Base-by-base conservation (phyloP, 2,113 vertebrate species). In the Hippocampus abdominalis region DNA sequence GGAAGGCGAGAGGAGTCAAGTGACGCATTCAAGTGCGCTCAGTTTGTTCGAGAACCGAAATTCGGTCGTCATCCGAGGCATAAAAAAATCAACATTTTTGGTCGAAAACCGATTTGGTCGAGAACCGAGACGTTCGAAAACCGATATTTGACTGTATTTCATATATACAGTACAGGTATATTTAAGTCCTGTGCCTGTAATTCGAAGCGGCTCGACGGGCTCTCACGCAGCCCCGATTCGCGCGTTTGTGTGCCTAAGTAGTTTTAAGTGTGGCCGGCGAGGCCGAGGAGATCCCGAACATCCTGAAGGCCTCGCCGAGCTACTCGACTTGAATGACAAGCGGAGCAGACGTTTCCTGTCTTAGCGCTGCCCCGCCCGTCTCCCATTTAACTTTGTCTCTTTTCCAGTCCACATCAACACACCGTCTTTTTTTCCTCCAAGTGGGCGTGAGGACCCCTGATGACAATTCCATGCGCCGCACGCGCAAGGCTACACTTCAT, bases 311-410 rank as follows among this genome's bases (percentile, higher is more conserved):
- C 64, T 74, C 23, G 5, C 60, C 69, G 53, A 63, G 73, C 81
- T 83, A 66, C 83, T 57, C 72, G 78, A 62, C 15, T 4, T 69
- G 76, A 80, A 74, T 74, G 74, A 64, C 70, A 74, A 69, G 71
- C 76, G 81, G 16, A 74, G 78, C 72, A 73, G 60, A 64, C 84
- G 89, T 91, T 88, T 90, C 81, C 78, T 79, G 39, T 74, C 62
- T 61, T 78, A 70, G 78, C 62, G 5, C 73, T 72, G 3, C 68
- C 53, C 42, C 42, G 6, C 12, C n/a, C 21, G 60, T 76, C 67
- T 62, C 77, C 62, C 57, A 32, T 60, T 60, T 18, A 60, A 70
- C 70, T 76, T 71, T 2, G 70, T 40, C 75, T 69, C 64, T 68
- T 83, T 80, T 72, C 71, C 71, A n/a, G 6, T 46, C 63, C 40